Evolutionary conservation across 35 echinoderm and acorn worm genomes (phyloP).

Genomic region (Apostichopus parvimensis): DNA sequence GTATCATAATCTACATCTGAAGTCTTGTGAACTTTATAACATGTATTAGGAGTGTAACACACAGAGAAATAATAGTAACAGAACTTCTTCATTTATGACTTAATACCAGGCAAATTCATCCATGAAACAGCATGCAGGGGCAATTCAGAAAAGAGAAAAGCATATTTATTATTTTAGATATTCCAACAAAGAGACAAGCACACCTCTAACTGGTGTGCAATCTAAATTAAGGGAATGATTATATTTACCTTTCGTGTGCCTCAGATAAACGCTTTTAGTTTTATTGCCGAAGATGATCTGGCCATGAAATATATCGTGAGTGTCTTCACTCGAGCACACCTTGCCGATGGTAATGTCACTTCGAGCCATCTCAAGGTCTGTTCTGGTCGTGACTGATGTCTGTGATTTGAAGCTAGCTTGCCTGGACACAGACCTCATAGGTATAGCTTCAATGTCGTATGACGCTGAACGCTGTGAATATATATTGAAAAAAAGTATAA

Average conservation of each 20-base stretch:
- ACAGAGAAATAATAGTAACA: too few relatives aligned
- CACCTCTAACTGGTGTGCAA: too few relatives aligned
- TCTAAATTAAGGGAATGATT: neutral
- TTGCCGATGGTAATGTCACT: constrained; percentile 36
- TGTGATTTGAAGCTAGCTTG: constrained; percentile 47
- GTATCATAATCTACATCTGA: too few relatives aligned
- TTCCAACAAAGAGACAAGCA: too few relatives aligned
- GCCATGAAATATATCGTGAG: constrained; percentile 31
- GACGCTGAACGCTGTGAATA: neutral
- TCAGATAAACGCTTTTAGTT: constrained; percentile 37
- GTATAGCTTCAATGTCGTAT: constrained; percentile 13
- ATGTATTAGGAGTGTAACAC: too few relatives aligned
- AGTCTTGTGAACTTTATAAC: too few relatives aligned
- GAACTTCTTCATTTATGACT: too few relatives aligned
- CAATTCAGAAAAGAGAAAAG: too few relatives aligned
- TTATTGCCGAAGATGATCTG: constrained; percentile 21
- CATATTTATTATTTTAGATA: too few relatives aligned
- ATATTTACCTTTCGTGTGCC: constrained; percentile 22
- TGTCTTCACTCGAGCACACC: constrained; percentile 7
- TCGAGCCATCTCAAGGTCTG: constrained; percentile 4
- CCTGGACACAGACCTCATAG: neutral
- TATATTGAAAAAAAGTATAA: too few relatives aligned
- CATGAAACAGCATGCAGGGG: too few relatives aligned
- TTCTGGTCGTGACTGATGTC: neutral
- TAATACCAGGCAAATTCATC: too few relatives aligned